Conservation (phyloP, 2,797 vertebrate genomes). For the Chloroceryle amazona region DNA sequence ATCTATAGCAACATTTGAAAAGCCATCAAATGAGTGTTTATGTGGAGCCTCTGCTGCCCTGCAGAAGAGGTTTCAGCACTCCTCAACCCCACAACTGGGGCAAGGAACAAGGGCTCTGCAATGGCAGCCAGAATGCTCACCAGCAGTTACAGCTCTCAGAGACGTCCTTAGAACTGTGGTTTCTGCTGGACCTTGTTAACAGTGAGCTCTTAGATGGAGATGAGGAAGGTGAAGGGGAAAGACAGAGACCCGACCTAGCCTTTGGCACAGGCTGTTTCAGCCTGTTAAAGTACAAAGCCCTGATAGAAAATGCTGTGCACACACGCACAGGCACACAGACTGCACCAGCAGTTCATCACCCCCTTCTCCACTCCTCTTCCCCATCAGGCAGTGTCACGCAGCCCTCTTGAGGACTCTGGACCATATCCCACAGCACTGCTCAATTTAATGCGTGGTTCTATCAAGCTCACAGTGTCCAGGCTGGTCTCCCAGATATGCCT, state of each 20-base stretch:
- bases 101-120: accelerated
- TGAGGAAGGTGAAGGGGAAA: not conserved
- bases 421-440: accelerated
- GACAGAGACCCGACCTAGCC: not conserved
- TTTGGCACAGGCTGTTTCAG: not conserved
- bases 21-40: slow-evolving; percentile 15
- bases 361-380: not conserved
- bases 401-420: not conserved
- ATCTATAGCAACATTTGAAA: slow-evolving; percentile 29
- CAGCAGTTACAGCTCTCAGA: not conserved
- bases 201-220: not conserved
- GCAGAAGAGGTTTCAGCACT: not conserved
- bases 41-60: not conserved
- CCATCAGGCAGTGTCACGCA: not conserved
- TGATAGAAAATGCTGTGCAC: not conserved
- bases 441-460: not conserved
- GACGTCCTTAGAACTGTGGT: not conserved
- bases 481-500: not conserved
- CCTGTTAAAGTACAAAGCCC: not conserved
- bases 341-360: not conserved
- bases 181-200: not conserved
- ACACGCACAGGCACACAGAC: not conserved
- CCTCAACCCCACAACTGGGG: not conserved
- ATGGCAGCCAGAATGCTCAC: not conserved
- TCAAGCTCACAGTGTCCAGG: accelerated